Percentiles rank a stretch among this genome's conserved stretches.
These are phyloP conservation scores for Paramormyrops hopkinsi DNA, from an alignment of 2,797 vertebrate genomes.

Conservation along the genomic window DNA sequence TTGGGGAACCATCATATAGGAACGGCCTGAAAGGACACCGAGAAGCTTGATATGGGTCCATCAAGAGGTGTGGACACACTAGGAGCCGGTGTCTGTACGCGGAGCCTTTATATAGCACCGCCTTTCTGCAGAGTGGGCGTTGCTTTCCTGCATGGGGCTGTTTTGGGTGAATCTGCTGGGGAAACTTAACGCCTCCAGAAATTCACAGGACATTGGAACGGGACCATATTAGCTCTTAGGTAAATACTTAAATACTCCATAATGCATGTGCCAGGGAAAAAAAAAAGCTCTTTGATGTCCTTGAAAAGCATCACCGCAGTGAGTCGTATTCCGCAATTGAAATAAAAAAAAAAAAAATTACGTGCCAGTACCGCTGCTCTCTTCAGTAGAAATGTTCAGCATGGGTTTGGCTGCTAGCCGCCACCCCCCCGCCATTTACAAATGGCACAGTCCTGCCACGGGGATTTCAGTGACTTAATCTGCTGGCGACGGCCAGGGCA, in stretches of 20 bases:
- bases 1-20: not conserved
- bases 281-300: not conserved
- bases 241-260: not conserved
- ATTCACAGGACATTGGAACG: not conserved
- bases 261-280: not conserved
- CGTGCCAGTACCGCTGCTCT: not conserved
- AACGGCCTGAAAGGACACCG: not conserved
- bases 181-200: not conserved
- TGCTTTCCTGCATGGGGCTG: not conserved
- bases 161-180: not conserved
- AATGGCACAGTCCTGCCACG: not conserved
- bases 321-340: not conserved
- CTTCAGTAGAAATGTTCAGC: not conserved
- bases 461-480: not conserved
- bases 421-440: not conserved
- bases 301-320: not conserved
- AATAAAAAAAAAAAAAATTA: not conserved
- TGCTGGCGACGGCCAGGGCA: not conserved
- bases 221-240: not conserved
- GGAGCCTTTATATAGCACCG: not conserved
- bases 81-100: too few species aligned
- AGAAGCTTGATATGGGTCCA: not conserved
- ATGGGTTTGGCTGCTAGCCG: not conserved
- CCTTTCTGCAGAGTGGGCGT: not conserved
- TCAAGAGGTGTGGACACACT: not conserved